Evolutionary conservation across 2,797 vertebrate species (phyloP).

Genomic region (Amblyopsis hoosieri): DNA sequence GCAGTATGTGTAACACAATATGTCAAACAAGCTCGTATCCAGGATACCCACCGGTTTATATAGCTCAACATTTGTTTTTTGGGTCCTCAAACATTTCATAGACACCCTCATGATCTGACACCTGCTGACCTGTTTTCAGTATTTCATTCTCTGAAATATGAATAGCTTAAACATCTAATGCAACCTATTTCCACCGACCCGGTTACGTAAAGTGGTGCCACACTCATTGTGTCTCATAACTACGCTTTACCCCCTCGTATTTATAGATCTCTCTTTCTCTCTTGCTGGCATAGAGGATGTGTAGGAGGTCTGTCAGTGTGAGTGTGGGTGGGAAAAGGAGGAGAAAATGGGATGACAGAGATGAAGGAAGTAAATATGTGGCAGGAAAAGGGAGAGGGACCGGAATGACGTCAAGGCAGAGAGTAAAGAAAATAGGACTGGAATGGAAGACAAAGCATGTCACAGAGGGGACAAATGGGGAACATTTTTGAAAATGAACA

Average conservation of each 20-base stretch:
- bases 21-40: no score
- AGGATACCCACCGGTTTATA: no score
- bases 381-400: conserved; percentile 37
- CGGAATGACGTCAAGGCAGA: conserved; percentile 7
- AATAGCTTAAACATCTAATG: conserved; percentile 55
- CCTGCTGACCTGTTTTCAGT: conserved; percentile 52
- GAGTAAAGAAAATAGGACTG: conserved; percentile 34
- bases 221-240: conserved; percentile 42
- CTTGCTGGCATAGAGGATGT: conserved; percentile 52
- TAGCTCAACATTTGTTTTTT: no score
- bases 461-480: conserved; percentile 26
- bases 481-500: no score
- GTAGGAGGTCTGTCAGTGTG: conserved; percentile 59
- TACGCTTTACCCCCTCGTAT: conserved; percentile 60
- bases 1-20: no score
- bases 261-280: conserved; percentile 56
- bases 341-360: conserved; percentile 29
- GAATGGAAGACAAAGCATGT: conserved; percentile 30
- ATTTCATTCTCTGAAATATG: conserved; percentile 39
- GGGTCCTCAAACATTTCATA: conserved; percentile 1
- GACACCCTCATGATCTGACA: conserved; percentile 41
- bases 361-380: conserved; percentile 39
- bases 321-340: conserved; percentile 30
- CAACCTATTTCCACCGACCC: conserved; percentile 41
- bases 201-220: background rate